Conservation (phyloP, 2,113 vertebrate genomes). For the Hippocampus mohnikei region DNA sequence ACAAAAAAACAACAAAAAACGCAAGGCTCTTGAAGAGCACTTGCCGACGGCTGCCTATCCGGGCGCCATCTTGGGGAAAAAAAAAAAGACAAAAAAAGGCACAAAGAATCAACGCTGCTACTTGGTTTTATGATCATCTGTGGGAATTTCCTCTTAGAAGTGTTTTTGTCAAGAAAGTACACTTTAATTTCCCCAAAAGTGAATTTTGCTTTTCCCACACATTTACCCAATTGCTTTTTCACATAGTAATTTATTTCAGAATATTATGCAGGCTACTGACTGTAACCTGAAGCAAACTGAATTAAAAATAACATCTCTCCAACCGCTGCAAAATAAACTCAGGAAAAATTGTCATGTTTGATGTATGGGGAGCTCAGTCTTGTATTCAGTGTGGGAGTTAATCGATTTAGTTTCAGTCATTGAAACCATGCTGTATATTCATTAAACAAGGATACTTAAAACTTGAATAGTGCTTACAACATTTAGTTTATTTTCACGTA, state of each 20-base stretch:
- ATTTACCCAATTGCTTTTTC: constrained; percentile 20
- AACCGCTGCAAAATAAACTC: neutral
- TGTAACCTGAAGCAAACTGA: constrained; percentile 21
- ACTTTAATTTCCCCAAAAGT: constrained; percentile 32
- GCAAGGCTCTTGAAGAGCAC: too few species aligned
- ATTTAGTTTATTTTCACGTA: too few species aligned
- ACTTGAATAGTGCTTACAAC: too few species aligned
- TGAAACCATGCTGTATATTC: neutral
- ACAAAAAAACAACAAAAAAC: too few species aligned
- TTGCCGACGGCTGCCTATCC: too few species aligned
- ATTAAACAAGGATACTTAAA: too few species aligned
- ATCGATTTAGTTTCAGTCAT: constrained; percentile 35
- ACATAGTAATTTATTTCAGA: constrained; percentile 1
- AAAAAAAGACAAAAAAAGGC: too few species aligned
- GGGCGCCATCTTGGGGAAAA: too few species aligned
- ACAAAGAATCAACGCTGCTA: constrained; percentile 47
- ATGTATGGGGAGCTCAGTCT: neutral
- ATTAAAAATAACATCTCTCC: neutral
- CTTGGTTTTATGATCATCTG: constrained; percentile 28
- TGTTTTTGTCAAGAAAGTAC: constrained; percentile 19
- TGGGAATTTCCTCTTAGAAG: constrained; percentile 12
- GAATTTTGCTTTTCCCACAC: constrained; percentile 12
- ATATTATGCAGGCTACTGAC: constrained; percentile 32
- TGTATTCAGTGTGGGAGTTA: constrained; percentile 9
- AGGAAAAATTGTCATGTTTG: neutral